Conservation (phyloP, 2,113 vertebrate species). For the Nothocercus nigrocapillus region DNA sequence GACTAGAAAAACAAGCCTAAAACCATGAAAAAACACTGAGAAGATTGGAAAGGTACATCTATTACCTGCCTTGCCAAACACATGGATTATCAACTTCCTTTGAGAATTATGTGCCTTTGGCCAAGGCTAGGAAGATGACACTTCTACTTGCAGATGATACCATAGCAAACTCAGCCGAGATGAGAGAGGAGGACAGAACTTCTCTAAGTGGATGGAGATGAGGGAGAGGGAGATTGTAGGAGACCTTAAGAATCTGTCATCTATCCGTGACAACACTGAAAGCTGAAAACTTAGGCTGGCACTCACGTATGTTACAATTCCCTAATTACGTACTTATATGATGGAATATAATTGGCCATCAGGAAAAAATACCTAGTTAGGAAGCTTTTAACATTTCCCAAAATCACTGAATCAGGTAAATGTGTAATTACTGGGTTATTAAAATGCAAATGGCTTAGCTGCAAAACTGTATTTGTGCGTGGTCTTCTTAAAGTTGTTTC, state of each 20-base stretch:
- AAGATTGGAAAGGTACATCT: not conserved
- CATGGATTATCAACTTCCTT: not conserved
- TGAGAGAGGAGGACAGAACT: not conserved
- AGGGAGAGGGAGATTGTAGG: not conserved
- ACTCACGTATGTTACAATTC: not conserved
- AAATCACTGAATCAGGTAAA: not conserved
- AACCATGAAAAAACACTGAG: not conserved
- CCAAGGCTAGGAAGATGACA: not conserved
- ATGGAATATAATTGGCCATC: not conserved
- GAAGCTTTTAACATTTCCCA: not conserved
- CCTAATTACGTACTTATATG: not conserved
- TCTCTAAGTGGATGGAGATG: not conserved
- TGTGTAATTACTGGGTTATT: not conserved
- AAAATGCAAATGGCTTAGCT: not conserved
- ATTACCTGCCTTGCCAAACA: not conserved
- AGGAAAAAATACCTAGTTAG: not conserved
- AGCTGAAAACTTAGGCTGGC: not conserved
- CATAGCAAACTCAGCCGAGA: not conserved
- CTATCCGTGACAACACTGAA: not conserved
- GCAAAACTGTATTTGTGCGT: not conserved
- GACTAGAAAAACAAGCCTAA: not conserved
- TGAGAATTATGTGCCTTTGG: not conserved
- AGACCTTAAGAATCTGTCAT: not conserved
- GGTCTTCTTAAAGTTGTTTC: not conserved
- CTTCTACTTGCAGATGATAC: not conserved